Base-by-base conservation (phyloP, 2,888 invertebrate genomes). In the Orchesella flavescens region DNA sequence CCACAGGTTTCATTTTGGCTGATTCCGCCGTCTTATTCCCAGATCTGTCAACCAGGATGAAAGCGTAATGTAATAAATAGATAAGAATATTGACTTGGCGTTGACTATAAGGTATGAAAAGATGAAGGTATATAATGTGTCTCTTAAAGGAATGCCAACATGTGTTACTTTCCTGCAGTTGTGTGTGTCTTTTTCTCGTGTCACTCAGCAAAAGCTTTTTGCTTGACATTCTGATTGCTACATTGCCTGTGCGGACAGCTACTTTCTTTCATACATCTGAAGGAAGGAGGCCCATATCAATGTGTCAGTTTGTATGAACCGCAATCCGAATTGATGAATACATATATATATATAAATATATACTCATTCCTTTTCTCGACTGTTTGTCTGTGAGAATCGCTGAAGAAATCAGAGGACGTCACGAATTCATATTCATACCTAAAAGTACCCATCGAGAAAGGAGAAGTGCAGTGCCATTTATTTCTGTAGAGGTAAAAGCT, bases 151-250 rank as follows among this genome's bases (percentile, higher is more conserved):
- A 34, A 34, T 34, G 34, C 34, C 34, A 34, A 34, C 34, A 34
- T 34, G 34, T 34, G 49, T 49, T 15, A 49, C 49, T 49, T 34
- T 34, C 23, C 23, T 55, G 53, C 24, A 43, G 44, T 43, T 55
- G 59, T 59, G 72, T 73, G 59, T 73, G 44, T 73, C 72, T 44
- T 59, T 61, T 44, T 73, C 34, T 15, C 17, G 43, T 73, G 72
- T 73, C 72, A 73, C 61, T 73, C 21, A 44, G 24, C 72, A 73
- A 21, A 73, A 73, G 72, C 59, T 73, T 73, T 73, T 73, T 34
- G 34, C 34, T 44, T 73, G 72, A 73, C 72, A 17, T 57, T 59
- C 72, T 73, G 72, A 73, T 73, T 73, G 59, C 61, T 59, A 73
- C 44, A 73, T 73, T 19, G 43, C 57, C 34, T 73, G 44, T 46